These are phyloP conservation scores for Encarsia formosa DNA, from an alignment of 2,888 invertebrate genomes.

Conservation along the genomic window DNA sequence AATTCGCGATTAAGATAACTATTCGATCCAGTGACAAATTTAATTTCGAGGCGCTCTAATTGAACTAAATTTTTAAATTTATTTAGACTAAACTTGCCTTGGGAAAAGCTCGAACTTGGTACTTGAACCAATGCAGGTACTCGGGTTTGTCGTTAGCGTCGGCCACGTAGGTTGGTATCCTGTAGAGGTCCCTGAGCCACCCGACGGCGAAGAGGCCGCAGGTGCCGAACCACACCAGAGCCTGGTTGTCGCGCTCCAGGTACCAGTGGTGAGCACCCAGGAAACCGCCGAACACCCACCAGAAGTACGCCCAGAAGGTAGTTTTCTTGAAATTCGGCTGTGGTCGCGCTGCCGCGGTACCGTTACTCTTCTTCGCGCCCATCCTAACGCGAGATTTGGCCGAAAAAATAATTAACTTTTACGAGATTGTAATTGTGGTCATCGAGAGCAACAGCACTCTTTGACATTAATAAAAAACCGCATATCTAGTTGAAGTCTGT, in stretches of 20 bases:
- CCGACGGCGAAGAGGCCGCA: constrained; percentile 83
- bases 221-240: constrained; percentile 85
- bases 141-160: constrained; percentile 74
- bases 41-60: too few relatives aligned
- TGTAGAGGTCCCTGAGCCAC: constrained; percentile 80
- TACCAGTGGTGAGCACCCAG: constrained; percentile 91
- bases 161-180: constrained; percentile 79
- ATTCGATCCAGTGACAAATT: too few relatives aligned
- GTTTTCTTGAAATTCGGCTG: constrained; percentile 55
- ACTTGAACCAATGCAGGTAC: constrained; percentile 62
- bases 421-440: too few relatives aligned
- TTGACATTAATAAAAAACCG: too few relatives aligned
- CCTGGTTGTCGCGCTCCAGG: constrained; percentile 81
- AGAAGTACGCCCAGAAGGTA: constrained; percentile 67
- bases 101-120: constrained; percentile 53
- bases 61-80: too few relatives aligned
- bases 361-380: too few relatives aligned
- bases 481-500: too few relatives aligned
- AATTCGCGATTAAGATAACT: too few relatives aligned
- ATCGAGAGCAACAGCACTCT: too few relatives aligned
- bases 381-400: too few relatives aligned
- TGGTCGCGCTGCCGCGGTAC: too few relatives aligned
- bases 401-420: too few relatives aligned
- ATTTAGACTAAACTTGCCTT: constrained; percentile 64
- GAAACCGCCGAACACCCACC: constrained; percentile 85